These are phyloP conservation scores for Nothobranchius kuhntae DNA, from an alignment of 2,113 vertebrate genomes.

Conservation along the genomic window DNA sequence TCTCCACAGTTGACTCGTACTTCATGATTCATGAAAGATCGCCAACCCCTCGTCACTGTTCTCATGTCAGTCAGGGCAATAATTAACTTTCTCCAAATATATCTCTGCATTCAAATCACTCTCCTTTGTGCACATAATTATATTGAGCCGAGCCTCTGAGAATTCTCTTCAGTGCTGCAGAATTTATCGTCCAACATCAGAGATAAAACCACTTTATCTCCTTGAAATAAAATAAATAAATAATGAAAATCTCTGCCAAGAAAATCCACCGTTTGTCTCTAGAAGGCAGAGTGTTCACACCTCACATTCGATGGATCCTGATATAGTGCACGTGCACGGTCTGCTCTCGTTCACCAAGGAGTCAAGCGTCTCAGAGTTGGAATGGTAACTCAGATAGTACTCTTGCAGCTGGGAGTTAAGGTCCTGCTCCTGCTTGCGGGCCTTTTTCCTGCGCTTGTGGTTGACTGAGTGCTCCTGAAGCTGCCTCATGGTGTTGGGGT, in stretches of 20 bases:
- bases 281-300: constrained; percentile 85
- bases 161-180: constrained; percentile 36
- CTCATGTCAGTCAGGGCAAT: constrained; percentile 39
- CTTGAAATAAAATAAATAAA: constrained; percentile 52
- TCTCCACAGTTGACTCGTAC: constrained; percentile 22
- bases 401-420: constrained; percentile 96
- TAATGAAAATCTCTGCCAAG: background rate
- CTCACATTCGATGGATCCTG: constrained; percentile 97
- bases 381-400: constrained; percentile 98
- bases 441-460: constrained; percentile 94
- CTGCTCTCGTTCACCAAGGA: constrained; percentile 90
- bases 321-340: constrained; percentile 95
- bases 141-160: constrained; percentile 35
- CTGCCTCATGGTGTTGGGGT: constrained; percentile 94
- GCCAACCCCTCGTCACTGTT: constrained; percentile 29
- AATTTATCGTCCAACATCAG: constrained; percentile 52
- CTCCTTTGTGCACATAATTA: constrained; percentile 49
- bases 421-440: constrained; percentile 88
- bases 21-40: background rate
- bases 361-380: constrained; percentile 95
- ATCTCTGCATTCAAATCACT: constrained; percentile 35
- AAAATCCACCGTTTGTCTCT: constrained; percentile 57
- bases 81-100: constrained; percentile 58
- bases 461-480: constrained; percentile 93
- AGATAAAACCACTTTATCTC: constrained; percentile 80